Evolutionary conservation across 2,113 vertebrate species (phyloP).

Genomic region (Xiphophorus hellerii): DNA sequence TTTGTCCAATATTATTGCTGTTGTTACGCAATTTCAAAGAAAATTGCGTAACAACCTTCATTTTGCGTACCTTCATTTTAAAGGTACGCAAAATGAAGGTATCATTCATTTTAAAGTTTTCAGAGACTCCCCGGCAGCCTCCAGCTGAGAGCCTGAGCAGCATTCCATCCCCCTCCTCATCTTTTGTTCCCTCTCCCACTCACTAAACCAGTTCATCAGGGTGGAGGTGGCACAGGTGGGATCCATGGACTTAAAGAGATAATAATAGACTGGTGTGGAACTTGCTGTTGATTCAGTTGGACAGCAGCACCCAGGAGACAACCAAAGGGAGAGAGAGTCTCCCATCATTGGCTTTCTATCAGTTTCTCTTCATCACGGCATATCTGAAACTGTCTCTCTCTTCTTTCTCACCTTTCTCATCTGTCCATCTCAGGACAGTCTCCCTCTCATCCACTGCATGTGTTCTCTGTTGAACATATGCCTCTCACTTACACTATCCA

Average conservation of each 20-base stretch:
- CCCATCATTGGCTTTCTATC: slow-evolving; percentile 65
- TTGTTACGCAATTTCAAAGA: too few relatives aligned
- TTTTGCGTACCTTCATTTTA: too few relatives aligned
- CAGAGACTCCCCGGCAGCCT: not conserved
- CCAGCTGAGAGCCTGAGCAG: slow-evolving; percentile 26
- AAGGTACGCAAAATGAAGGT: too few relatives aligned
- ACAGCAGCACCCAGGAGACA: slow-evolving; percentile 75
- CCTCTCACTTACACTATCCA: slow-evolving; percentile 52
- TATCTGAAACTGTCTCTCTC: slow-evolving; percentile 49
- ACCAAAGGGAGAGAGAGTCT: slow-evolving; percentile 41
- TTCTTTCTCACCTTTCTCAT: slow-evolving; percentile 16
- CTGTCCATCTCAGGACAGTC: slow-evolving; percentile 44
- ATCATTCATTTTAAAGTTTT: too few relatives aligned
- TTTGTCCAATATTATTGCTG: too few relatives aligned
- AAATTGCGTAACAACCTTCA: too few relatives aligned
- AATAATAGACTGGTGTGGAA: slow-evolving; percentile 78
- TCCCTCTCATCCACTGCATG: slow-evolving; percentile 30
- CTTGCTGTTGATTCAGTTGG: slow-evolving; percentile 76
- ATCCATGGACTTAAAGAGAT: slow-evolving; percentile 75
- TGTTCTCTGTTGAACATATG: slow-evolving; percentile 59
- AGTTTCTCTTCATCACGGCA: slow-evolving; percentile 54
- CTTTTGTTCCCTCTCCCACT: slow-evolving; percentile 49
- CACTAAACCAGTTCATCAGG: slow-evolving; percentile 67
- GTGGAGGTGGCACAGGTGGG: slow-evolving; percentile 68
- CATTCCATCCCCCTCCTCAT: slow-evolving; percentile 21